Evolutionary conservation across 2,113 vertebrate species (phyloP).

Genomic region (Donacobius atricapilla): DNA sequence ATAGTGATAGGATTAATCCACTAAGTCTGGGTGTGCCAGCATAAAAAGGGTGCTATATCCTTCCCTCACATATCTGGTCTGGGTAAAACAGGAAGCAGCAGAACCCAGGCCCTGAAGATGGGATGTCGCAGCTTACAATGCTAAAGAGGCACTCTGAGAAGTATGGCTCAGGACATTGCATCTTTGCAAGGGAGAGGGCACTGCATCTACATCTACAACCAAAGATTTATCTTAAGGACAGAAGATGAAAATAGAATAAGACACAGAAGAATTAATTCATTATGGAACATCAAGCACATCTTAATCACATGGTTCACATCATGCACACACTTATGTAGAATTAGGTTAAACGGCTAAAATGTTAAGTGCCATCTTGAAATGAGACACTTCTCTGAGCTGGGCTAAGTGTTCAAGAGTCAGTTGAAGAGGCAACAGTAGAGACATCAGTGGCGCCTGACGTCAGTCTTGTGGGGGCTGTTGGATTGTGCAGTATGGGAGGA

Average conservation of each 20-base stretch:
- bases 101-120: neutral
- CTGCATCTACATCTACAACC: neutral
- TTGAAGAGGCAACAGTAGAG: fast-evolving
- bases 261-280: neutral
- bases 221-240: neutral
- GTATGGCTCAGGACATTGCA: fast-evolving
- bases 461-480: neutral
- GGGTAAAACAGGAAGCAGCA: neutral
- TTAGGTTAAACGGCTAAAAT: neutral
- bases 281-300: neutral
- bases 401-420: neutral
- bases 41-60: neutral
- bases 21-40: neutral
- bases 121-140: neutral
- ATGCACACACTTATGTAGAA: neutral
- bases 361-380: neutral
- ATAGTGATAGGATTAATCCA: neutral
- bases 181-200: neutral
- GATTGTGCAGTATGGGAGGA: neutral
- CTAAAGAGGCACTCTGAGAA: neutral
- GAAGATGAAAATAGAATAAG: neutral
- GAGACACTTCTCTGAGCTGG: neutral
- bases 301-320: neutral
- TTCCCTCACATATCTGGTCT: neutral
- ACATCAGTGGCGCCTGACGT: fast-evolving